Evolutionary conservation across 2,797 vertebrate species (phyloP), one percentile per base, ranked within the genome.

Genomic region (Corythornis leucogaster): DNA sequence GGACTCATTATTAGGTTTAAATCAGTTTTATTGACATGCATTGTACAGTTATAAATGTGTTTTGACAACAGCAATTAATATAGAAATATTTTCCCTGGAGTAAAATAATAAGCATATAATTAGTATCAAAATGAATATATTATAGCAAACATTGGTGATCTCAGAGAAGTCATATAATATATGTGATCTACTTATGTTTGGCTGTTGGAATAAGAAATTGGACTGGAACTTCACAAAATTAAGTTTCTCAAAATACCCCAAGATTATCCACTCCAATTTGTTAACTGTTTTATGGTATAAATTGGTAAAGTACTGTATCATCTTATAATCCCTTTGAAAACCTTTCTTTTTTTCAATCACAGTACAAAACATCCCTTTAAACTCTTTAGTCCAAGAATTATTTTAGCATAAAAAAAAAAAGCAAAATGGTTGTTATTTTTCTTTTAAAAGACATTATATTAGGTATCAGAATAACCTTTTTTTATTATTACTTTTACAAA

Each of bases 91-190:
- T 77, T 68, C n/a, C 46, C 38, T 31, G 5, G 58, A 79, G 63
- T 43, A 79, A 82, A 93, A 78, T 62, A 92, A 55, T 81, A 93
- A 89, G 25, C 55, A 86, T 61, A 55, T 71, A 74, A 92, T 90
- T 90, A 90, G 40, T 24, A 50, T 50, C 4, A 85, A 96, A 92
- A 63, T 80, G 5, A 93, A 59, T 48, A 14, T 50, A 50, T 69
- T 88, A 79, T 4, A 71, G 67, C 26, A 80, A 84, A 63, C 26
- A 73, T 2, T 45, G 15, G 21, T 51, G 50, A 59, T 76, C 57
- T 50, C 24, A 87, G n/a, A 9, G 25, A 69, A 48, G 58, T 46
- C 46, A 46, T 22, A 46, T 46, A 46, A 46, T 46, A 22, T 46
- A 46, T 43, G 16, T 45, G 3, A 13, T 16, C 40, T 71, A 68